These are phyloP conservation scores for Andrena marginata DNA, from an alignment of 2,888 invertebrate genomes.

Conservation along the genomic window DNA sequence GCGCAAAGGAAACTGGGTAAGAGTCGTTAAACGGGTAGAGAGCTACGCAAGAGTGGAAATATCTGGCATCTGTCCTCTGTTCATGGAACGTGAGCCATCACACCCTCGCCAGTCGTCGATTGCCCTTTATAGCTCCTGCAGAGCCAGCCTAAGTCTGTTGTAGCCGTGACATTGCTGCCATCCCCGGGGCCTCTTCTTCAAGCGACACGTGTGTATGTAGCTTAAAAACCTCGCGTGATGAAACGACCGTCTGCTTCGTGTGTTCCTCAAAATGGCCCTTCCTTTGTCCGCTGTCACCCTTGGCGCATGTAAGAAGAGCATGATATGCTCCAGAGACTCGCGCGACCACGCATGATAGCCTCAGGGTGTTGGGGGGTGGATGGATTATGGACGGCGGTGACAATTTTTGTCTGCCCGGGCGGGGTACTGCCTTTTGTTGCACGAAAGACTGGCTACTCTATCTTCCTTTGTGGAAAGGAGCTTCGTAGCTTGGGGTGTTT, in stretches of 20 bases:
- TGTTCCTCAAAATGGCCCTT: background rate
- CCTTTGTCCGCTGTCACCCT: background rate
- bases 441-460: too few species aligned
- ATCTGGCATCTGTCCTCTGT: slow-evolving; percentile 10
- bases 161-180: background rate
- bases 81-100: background rate
- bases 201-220: slow-evolving; percentile 28
- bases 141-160: background rate
- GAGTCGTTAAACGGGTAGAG: slow-evolving; percentile 31
- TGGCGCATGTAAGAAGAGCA: background rate
- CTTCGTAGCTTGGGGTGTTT: too few species aligned
- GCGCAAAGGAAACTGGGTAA: slow-evolving; percentile 18
- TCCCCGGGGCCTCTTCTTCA: background rate
- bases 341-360: background rate
- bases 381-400: background rate
- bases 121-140: background rate
- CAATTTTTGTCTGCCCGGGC: too few species aligned
- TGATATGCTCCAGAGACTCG: background rate
- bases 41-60: background rate
- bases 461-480: too few species aligned
- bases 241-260: background rate
- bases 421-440: too few species aligned
- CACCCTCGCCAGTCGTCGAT: background rate
- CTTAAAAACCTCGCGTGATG: slow-evolving; percentile 23
- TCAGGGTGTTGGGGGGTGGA: background rate